These are phyloP conservation scores for Mythimna ferrago DNA, from an alignment of 2,888 invertebrate genomes.

Conservation along the genomic window DNA sequence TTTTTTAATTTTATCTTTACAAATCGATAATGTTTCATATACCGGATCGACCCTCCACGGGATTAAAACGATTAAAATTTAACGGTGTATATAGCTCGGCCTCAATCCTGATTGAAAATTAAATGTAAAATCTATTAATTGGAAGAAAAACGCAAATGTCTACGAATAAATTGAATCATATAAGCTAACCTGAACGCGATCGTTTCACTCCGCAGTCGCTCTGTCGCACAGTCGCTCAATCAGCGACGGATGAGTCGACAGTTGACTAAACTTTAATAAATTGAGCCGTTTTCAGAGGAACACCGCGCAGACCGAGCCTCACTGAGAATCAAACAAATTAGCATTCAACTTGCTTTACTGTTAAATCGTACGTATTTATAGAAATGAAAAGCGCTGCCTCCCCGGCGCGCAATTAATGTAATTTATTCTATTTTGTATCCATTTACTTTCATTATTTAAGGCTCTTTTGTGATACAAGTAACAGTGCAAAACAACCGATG, in stretches of 20 bases:
- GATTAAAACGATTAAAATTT: too few species aligned
- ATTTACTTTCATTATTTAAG: background rate
- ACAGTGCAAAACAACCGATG: background rate
- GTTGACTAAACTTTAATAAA: slow-evolving; percentile 15
- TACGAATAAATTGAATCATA: slow-evolving; percentile 29
- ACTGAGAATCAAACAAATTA: slow-evolving; percentile 23
- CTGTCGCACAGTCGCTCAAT: slow-evolving; percentile 15
- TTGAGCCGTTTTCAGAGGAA: slow-evolving; percentile 6
- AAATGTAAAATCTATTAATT: slow-evolving; percentile 20
- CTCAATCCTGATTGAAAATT: slow-evolving; percentile 12
- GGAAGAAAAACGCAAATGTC: slow-evolving; percentile 16
- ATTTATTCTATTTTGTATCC: background rate
- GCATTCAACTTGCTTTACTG: background rate
- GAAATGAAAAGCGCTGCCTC: background rate
- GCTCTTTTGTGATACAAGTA: background rate
- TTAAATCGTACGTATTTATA: slow-evolving; percentile 5
- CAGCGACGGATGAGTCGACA: slow-evolving; percentile 28
- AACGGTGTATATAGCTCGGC: too few species aligned
- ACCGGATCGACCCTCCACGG: too few species aligned
- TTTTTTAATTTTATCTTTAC: too few species aligned
- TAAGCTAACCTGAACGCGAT: slow-evolving; percentile 14
- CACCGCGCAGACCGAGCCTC: background rate
- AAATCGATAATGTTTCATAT: too few species aligned
- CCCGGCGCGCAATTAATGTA: too few species aligned
- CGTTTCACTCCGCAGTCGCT: slow-evolving; percentile 4